Percentiles rank a stretch among this genome's conserved stretches.
phyloP scores from a whole-genome alignment of 2,888 invertebrate genomes.

The Cataglyphis rosenhaueri region DNA sequence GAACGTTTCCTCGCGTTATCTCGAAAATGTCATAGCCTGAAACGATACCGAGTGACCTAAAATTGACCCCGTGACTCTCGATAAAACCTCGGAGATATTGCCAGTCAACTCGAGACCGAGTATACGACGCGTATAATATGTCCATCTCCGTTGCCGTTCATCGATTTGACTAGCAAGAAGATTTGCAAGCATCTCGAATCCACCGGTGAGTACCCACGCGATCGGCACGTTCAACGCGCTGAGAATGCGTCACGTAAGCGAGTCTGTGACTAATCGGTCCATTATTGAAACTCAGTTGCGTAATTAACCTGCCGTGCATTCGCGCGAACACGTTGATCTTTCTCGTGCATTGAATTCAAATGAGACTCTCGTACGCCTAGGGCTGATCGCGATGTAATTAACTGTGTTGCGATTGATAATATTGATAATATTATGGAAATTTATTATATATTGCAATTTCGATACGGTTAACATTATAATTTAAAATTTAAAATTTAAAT shows the following conservation, averaged over 20 bases:
- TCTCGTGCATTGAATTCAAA: not conserved
- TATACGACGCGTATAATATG: not conserved
- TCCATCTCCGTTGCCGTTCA: constrained; percentile 8
- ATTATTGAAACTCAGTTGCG: not conserved
- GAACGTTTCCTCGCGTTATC: constrained; percentile 59
- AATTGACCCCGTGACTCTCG: constrained; percentile 67
- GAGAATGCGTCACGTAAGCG: not conserved
- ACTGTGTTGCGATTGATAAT: not conserved
- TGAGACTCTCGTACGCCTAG: not conserved
- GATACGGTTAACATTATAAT: not conserved
- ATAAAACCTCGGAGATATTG: constrained; percentile 58
- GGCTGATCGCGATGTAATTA: not conserved
- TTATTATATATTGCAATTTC: not conserved
- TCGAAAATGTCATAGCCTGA: constrained; percentile 40
- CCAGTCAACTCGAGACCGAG: not conserved
- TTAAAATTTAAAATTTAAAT: not conserved
- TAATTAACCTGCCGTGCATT: not conserved
- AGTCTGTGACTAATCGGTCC: constrained; percentile 21
- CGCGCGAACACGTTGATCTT: constrained; percentile 1
- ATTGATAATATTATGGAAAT: constrained; percentile 15
- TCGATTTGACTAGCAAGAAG: constrained; percentile 25
- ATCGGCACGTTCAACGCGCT: not conserved
- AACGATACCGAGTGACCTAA: constrained; percentile 71
- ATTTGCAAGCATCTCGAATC: not conserved
- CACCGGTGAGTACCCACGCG: constrained; percentile 26